Percentiles rank a stretch among this genome's conserved stretches.
These are phyloP conservation scores for Catamblyrhynchus diadema DNA, from an alignment of 2,797 vertebrate genomes.

Conservation along the genomic window DNA sequence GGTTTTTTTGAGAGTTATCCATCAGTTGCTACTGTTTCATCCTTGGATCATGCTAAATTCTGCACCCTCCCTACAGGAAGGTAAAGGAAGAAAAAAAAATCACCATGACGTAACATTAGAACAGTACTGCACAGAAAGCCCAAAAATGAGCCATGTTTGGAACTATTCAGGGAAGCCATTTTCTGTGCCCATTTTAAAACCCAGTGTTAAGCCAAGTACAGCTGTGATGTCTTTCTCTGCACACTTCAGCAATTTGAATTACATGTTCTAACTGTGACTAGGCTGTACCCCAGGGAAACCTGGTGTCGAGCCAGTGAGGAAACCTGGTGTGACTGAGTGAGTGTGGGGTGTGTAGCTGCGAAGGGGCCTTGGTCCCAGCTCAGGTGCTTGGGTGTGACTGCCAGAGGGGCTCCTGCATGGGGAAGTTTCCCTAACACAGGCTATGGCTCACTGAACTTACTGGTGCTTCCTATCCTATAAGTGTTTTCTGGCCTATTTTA, in stretches of 20 bases:
- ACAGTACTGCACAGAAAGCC: background rate
- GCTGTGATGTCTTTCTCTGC: background rate
- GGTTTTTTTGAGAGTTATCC: accelerated
- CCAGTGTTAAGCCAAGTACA: background rate
- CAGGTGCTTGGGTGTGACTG: background rate
- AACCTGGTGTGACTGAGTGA: background rate
- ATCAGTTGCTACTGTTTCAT: background rate
- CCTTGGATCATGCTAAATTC: background rate
- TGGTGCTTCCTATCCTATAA: background rate
- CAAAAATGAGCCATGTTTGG: background rate
- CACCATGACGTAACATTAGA: background rate
- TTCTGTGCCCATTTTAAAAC: background rate
- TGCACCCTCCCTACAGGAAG: background rate
- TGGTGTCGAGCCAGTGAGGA: background rate
- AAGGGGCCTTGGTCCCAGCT: background rate
- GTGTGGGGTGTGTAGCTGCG: background rate
- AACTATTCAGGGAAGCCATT: background rate
- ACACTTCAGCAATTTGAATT: background rate
- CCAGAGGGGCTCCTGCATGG: background rate
- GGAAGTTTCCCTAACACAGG: background rate
- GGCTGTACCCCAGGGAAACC: background rate
- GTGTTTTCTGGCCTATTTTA: background rate
- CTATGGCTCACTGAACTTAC: background rate
- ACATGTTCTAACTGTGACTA: background rate
- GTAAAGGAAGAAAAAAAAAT: background rate